phyloP scores from a whole-genome alignment of 2,888 invertebrate species.

The Unio delphinus region DNA sequence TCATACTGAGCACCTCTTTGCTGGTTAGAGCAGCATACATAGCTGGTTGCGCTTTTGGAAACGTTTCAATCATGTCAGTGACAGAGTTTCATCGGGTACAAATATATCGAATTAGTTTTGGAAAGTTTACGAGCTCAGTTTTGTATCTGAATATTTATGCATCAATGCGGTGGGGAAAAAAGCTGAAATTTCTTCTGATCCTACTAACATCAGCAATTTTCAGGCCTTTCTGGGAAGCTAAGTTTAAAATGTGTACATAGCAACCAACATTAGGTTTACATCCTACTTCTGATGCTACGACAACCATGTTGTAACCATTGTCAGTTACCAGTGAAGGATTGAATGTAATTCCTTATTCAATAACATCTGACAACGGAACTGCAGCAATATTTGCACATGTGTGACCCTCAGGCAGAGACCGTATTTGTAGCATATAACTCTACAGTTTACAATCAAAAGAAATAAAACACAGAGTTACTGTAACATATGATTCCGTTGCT shows the following conservation, averaged over 20 bases:
- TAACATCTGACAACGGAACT: background rate
- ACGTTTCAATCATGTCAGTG: conserved; percentile 8
- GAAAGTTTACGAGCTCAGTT: conserved; percentile 1
- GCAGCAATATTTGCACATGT: conserved; percentile 5
- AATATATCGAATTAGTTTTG: conserved; percentile 12
- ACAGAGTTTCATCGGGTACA: conserved; percentile 5
- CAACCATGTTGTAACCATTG: conserved; percentile 7
- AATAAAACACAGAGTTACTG: too few relatives aligned
- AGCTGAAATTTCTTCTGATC: conserved; percentile 3
- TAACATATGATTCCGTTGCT: too few relatives aligned
- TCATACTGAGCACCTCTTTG: conserved; percentile 1
- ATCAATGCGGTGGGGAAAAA: conserved; percentile 8
- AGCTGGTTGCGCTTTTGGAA: conserved; percentile 7
- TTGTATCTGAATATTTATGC: background rate
- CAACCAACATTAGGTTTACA: conserved; percentile 4
- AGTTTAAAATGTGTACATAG: conserved; percentile 12
- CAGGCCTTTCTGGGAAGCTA: conserved; percentile 9
- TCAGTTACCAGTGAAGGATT: conserved; percentile 6
- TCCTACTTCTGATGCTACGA: conserved; percentile 1
- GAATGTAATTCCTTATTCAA: background rate
- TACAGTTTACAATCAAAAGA: too few relatives aligned
- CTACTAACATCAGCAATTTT: background rate
- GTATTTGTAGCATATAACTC: too few relatives aligned
- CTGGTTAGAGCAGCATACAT: conserved; percentile 1
- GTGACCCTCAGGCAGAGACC: background rate